Evolutionary conservation across 2,797 vertebrate genomes (phyloP).

Genomic region (Periophthalmus magnuspinnatus): DNA sequence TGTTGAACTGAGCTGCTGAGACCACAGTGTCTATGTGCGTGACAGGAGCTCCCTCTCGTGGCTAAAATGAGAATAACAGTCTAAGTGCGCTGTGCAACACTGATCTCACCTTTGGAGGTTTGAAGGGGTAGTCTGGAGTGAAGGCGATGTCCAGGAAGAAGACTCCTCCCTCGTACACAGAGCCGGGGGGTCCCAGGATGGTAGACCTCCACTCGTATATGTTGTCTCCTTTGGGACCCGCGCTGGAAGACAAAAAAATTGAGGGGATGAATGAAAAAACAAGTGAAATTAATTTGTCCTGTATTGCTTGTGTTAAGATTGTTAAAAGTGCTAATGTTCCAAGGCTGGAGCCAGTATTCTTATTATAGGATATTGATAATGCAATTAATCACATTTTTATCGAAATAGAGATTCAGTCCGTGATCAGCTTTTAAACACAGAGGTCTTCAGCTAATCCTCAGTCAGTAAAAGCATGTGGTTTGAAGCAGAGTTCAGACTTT

Average conservation of each 20-base stretch:
- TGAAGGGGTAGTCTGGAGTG: constrained; percentile 96
- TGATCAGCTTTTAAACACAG: too few relatives aligned
- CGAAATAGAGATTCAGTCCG: too few relatives aligned
- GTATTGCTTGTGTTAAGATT: too few relatives aligned
- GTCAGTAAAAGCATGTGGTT: too few relatives aligned
- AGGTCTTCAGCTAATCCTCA: too few relatives aligned
- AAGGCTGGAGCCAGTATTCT: too few relatives aligned
- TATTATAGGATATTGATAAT: too few relatives aligned
- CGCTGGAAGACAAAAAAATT: constrained; percentile 66
- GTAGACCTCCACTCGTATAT: constrained; percentile 97
- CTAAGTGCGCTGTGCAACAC: too few relatives aligned
- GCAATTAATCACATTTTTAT: too few relatives aligned
- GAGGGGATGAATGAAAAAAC: not conserved
- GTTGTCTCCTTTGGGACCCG: constrained; percentile 95
- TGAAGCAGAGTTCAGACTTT: too few relatives aligned
- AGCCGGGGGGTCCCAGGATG: constrained; percentile 93
- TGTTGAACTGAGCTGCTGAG: not conserved
- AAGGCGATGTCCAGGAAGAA: constrained; percentile 97
- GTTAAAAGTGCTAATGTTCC: too few relatives aligned
- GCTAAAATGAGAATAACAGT: not conserved
- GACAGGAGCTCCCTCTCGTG: constrained; percentile 42
- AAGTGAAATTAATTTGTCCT: not conserved
- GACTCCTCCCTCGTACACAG: constrained; percentile 94
- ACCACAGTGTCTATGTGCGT: not conserved
- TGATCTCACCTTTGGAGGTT: constrained; percentile 90